phyloP scores from a whole-genome alignment of 2,113 vertebrate genomes.

The Neopipo cinnamomea region DNA sequence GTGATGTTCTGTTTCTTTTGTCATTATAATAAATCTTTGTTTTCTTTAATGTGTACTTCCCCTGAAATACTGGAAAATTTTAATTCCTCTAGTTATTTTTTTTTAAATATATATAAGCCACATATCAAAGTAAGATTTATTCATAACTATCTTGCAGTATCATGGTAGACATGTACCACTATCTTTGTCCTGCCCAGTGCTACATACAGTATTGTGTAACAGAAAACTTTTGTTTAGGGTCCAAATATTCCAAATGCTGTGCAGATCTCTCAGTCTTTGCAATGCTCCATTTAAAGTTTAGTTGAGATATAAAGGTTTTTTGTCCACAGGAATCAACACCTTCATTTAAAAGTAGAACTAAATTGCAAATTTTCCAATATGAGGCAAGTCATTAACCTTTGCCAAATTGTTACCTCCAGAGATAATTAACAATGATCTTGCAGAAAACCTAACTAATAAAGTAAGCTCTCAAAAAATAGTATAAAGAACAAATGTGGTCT shows the following conservation, averaged over 20 bases:
- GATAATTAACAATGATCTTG: constrained; percentile 66
- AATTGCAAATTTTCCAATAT: constrained; percentile 47
- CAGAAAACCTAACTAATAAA: constrained; percentile 56
- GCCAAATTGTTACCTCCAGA: constrained; percentile 59
- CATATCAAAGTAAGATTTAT: neutral
- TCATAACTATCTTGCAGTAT: neutral
- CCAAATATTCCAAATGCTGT: neutral
- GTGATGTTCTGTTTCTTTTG: neutral
- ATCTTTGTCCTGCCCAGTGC: neutral
- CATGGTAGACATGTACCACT: neutral
- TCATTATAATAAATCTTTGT: neutral
- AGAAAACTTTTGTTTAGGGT: neutral
- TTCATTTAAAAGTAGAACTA: constrained; percentile 62
- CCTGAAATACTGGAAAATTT: neutral
- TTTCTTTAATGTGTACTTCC: neutral
- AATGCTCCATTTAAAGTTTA: constrained; percentile 9
- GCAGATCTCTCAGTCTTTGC: neutral
- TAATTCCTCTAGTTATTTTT: neutral
- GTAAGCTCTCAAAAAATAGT: constrained; percentile 48
- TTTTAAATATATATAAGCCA: neutral
- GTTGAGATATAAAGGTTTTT: neutral
- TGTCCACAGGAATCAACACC: constrained; percentile 34
- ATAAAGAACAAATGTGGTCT: neutral
- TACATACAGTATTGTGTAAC: neutral
- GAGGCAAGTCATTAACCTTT: constrained; percentile 68